phyloP scores from a whole-genome alignment of 2,797 vertebrate genomes.

The Sebastes taczanowskii region DNA sequence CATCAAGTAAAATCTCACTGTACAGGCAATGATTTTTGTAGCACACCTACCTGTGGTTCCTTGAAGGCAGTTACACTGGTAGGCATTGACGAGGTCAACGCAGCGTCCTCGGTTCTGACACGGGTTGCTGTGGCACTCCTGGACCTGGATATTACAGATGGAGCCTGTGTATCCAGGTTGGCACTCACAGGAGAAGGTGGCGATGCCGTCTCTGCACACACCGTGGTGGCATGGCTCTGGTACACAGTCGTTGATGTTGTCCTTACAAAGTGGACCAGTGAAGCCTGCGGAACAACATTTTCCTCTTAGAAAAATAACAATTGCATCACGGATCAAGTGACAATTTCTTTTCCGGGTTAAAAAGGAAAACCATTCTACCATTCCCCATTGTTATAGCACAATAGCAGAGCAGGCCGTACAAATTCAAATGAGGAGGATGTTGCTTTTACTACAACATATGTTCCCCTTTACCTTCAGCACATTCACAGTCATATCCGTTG shows the following conservation, averaged over 20 bases:
- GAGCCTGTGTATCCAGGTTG: constrained; percentile 88
- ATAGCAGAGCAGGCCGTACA: background rate
- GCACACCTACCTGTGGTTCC: constrained; percentile 86
- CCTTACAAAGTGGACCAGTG: constrained; percentile 85
- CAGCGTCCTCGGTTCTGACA: constrained; percentile 93
- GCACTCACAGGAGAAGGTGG: constrained; percentile 90
- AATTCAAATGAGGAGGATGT: background rate
- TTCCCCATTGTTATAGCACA: background rate
- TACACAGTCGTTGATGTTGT: constrained; percentile 91
- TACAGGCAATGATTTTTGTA: background rate
- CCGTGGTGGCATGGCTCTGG: constrained; percentile 93
- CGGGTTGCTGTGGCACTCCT: constrained; percentile 92
- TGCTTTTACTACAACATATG: background rate
- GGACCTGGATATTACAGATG: constrained; percentile 91
- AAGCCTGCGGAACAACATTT: constrained; percentile 82
- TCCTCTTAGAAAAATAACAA: background rate
- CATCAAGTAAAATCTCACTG: background rate
- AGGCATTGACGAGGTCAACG: constrained; percentile 90
- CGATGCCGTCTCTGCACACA: constrained; percentile 90
- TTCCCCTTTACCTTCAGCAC: constrained; percentile 82
- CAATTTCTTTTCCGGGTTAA: background rate
- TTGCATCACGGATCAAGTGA: background rate
- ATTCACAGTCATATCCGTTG: constrained; percentile 86
- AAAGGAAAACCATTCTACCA: background rate
- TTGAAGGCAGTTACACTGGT: constrained; percentile 89